Conservation (phyloP, 2,888 invertebrate genomes). For the Baccha elongata region DNA sequence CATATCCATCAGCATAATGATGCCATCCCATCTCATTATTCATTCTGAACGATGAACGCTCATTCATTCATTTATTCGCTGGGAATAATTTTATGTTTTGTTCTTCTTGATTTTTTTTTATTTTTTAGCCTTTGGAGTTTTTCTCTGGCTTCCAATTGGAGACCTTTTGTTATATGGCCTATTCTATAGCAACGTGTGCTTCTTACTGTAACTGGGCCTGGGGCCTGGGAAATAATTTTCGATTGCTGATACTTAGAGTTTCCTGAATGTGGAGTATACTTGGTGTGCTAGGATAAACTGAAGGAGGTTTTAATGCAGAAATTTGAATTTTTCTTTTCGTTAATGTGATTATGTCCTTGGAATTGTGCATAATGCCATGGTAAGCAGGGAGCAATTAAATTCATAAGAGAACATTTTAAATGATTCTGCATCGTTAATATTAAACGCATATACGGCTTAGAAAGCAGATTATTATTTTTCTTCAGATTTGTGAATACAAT, state of each 20-base stretch:
- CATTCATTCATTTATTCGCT: constrained; percentile 72
- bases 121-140: constrained; percentile 28
- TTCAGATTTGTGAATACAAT: constrained; percentile 8
- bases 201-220: not conserved
- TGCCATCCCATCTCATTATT: constrained; percentile 73
- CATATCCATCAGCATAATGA: constrained; percentile 73
- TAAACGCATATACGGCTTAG: not conserved
- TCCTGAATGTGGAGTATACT: constrained; percentile 22
- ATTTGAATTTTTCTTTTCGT: constrained; percentile 53
- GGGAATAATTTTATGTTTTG: constrained; percentile 65
- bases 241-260: constrained; percentile 45
- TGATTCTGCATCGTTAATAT: constrained; percentile 40
- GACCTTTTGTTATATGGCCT: constrained; percentile 27
- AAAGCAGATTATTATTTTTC: constrained; percentile 13
- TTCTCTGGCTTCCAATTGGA: constrained; percentile 56
- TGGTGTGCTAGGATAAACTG: constrained; percentile 11
- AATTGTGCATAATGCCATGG: constrained; percentile 34
- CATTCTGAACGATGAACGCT: constrained; percentile 58
- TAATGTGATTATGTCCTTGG: constrained; percentile 66
- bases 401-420: constrained; percentile 46
- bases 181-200: constrained; percentile 23
- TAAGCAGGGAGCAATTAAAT: constrained; percentile 43
- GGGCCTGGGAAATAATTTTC: constrained; percentile 16
- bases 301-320: constrained; percentile 35
- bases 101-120: constrained; percentile 30